Evolutionary conservation across 2,888 invertebrate species (phyloP).

Genomic region (Dorcus hopei): DNA sequence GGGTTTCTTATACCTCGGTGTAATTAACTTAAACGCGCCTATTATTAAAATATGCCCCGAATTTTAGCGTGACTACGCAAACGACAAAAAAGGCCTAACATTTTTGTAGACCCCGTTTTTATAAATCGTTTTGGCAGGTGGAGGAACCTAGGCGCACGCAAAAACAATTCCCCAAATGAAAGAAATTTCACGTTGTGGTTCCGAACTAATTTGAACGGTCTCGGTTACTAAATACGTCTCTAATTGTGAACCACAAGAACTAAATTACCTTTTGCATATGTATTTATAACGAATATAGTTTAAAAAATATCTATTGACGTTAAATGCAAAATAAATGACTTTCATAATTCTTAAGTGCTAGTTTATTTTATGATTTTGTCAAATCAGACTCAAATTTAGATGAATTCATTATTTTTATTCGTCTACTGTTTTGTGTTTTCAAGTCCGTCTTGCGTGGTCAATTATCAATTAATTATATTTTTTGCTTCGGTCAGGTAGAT

Average conservation of each 20-base stretch:
- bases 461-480: too few species aligned
- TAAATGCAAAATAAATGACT: too few species aligned
- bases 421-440: too few species aligned
- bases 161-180: conserved; percentile 13
- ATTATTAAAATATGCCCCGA: conserved; percentile 12
- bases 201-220: neutral
- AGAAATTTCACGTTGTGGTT: conserved; percentile 11
- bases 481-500: too few species aligned
- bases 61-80: conserved; percentile 18
- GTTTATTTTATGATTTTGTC: too few species aligned
- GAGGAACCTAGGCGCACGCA: conserved; percentile 3
- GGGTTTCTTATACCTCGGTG: conserved; percentile 1
- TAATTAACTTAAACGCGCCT: conserved; percentile 9
- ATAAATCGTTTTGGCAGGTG: conserved; percentile 17
- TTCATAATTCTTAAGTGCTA: too few species aligned
- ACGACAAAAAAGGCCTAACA: conserved; percentile 12
- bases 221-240: conserved; percentile 6
- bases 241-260: conserved; percentile 4
- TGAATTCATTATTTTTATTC: too few species aligned
- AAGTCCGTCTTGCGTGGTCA: too few species aligned
- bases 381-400: too few species aligned
- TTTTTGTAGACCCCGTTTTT: conserved; percentile 11
- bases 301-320: too few species aligned
- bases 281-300: too few species aligned
- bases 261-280: neutral